phyloP scores from a whole-genome alignment of 2,797 vertebrate species.

The Muscicapa striata region DNA sequence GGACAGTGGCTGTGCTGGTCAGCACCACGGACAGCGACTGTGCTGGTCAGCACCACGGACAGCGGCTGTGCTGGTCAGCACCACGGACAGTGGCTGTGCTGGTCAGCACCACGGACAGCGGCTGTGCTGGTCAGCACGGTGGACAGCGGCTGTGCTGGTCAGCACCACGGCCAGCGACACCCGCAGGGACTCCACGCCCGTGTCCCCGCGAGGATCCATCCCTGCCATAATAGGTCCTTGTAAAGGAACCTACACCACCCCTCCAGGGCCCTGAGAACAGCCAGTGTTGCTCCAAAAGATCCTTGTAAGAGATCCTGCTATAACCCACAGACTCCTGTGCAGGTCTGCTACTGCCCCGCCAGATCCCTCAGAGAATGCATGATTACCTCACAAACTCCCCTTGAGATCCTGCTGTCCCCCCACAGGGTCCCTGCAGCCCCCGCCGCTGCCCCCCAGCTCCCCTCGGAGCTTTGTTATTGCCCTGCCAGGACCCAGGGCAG shows the following conservation, averaged over 20 bases:
- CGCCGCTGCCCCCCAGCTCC: no score
- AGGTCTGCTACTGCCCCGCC: neutral
- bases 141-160: no score
- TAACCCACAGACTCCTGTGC: neutral
- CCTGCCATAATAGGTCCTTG: neutral
- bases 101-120: neutral
- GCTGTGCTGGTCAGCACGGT: neutral
- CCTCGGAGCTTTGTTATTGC: neutral
- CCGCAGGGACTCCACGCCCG: fast-evolving
- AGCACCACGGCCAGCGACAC: neutral
- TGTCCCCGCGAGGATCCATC: fast-evolving
- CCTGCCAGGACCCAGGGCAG: neutral
- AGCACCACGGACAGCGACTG: neutral
- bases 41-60: neutral
- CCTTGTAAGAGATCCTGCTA: no score
- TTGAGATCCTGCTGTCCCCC: neutral
- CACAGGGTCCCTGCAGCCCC: fast-evolving
- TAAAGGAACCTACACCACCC: neutral
- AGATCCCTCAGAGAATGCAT: fast-evolving
- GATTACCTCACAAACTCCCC: fast-evolving
- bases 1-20: neutral
- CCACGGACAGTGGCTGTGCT: neutral
- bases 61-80: neutral
- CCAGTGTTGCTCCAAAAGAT: neutral
- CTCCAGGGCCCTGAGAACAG: neutral